Conservation (phyloP, 2,888 invertebrate species). For the Polymixis lichenea region DNA sequence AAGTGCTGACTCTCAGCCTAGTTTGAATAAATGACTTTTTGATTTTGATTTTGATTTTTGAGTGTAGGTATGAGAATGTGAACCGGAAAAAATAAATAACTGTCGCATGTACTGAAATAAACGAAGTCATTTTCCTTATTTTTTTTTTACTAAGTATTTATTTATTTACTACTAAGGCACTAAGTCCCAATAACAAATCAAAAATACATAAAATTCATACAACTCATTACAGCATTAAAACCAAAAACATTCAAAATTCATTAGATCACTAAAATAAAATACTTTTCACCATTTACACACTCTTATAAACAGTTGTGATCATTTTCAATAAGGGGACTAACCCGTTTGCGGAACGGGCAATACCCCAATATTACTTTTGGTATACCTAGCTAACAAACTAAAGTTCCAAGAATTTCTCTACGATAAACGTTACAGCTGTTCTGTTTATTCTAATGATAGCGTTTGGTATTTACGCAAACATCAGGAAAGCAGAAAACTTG, state of each 20-base stretch:
- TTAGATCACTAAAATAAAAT: too few species aligned
- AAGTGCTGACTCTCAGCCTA: too few species aligned
- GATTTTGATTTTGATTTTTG: too few species aligned
- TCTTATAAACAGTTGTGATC: background rate
- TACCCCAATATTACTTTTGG: conserved; percentile 5
- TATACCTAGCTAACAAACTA: background rate
- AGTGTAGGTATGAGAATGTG: background rate
- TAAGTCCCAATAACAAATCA: too few species aligned
- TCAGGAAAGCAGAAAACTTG: conserved; percentile 42
- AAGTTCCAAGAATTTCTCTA: conserved; percentile 3
- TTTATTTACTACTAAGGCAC: too few species aligned
- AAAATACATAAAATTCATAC: too few species aligned
- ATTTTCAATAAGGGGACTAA: conserved; percentile 20
- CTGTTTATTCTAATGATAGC: conserved; percentile 43
- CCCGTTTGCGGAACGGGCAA: conserved; percentile 24
- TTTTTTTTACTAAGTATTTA: too few species aligned
- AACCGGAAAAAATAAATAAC: conserved; percentile 1
- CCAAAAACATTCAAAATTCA: too few species aligned
- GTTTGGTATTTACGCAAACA: conserved; percentile 37
- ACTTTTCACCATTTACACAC: too few species aligned
- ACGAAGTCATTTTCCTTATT: conserved; percentile 19
- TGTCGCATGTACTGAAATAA: conserved; percentile 4
- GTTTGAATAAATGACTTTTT: too few species aligned
- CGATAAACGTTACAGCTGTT: conserved; percentile 38
- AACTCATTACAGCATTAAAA: too few species aligned